Evolutionary conservation across 1,140 invertebrate genomes (phyloP).

Genomic region (Eupristina koningsbergeri): DNA sequence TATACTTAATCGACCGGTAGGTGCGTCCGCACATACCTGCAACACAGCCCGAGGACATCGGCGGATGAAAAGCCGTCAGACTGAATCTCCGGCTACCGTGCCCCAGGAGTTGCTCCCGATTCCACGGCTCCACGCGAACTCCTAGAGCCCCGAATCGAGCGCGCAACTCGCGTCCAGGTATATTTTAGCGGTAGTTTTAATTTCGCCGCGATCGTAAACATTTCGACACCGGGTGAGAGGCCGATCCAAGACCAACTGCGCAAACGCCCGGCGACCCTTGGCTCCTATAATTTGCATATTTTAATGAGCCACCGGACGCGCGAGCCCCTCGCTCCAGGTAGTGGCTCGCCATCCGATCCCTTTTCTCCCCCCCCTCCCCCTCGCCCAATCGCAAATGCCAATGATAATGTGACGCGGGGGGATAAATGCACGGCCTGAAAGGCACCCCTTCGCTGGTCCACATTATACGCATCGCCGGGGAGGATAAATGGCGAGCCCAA

Average conservation of each 20-base stretch:
- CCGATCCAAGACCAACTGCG: slow-evolving; percentile 50
- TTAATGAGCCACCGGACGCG: slow-evolving; percentile 69
- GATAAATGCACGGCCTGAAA: slow-evolving; percentile 52
- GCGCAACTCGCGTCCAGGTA: slow-evolving; percentile 39
- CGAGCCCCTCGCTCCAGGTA: slow-evolving; percentile 55
- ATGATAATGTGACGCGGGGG: slow-evolving; percentile 65
- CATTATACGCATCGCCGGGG: background rate
- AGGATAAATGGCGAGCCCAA: slow-evolving; percentile 2
- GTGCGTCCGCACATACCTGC: slow-evolving; percentile 30
- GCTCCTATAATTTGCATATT: slow-evolving; percentile 68
- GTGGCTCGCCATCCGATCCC: slow-evolving; percentile 33
- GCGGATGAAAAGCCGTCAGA: slow-evolving; percentile 8
- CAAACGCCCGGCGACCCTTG: slow-evolving; percentile 41
- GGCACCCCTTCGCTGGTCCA: background rate
- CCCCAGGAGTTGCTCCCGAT: background rate
- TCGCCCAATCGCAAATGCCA: slow-evolving; percentile 60
- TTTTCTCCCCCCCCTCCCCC: background rate
- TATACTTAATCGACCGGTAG: background rate
- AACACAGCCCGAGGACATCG: slow-evolving; percentile 40
- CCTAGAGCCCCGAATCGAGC: background rate
- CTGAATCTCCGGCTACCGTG: slow-evolving; percentile 36
- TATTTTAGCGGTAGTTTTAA: slow-evolving; percentile 72
- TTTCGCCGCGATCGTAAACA: slow-evolving; percentile 72
- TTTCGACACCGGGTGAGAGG: slow-evolving; percentile 65
- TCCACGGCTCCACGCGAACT: background rate